Percentiles rank a stretch among this genome's conserved stretches.
phyloP scores from a whole-genome alignment of 2,797 vertebrate genomes.

The Sternarchorhynchus goeldii region DNA sequence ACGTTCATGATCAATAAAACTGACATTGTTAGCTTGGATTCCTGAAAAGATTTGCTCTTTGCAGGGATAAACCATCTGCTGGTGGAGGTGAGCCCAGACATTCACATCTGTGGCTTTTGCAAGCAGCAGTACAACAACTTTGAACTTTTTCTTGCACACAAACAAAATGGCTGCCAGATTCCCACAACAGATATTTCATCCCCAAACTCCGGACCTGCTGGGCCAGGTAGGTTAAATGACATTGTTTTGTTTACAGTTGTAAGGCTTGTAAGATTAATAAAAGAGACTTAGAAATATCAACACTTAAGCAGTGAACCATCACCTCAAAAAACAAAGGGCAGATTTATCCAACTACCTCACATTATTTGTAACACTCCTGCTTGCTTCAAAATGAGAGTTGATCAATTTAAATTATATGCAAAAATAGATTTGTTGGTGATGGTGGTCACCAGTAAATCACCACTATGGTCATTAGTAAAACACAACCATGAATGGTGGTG shows the following conservation, averaged over 20 bases:
- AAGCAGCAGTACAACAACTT: conserved; percentile 95
- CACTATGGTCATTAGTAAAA: too few relatives aligned
- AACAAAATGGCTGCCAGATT: conserved; percentile 89
- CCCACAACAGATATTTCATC: conserved; percentile 66
- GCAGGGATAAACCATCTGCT: conserved; percentile 80
- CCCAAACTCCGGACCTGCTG: conserved; percentile 76
- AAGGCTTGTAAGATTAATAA: background rate
- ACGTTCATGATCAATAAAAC: background rate
- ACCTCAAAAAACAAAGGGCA: too few relatives aligned
- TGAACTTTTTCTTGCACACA: conserved; percentile 91
- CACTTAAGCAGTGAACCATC: background rate
- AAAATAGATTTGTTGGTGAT: too few relatives aligned
- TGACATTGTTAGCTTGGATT: background rate
- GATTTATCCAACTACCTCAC: too few relatives aligned
- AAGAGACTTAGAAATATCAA: background rate
- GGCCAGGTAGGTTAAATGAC: conserved; percentile 80
- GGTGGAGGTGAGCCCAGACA: conserved; percentile 91
- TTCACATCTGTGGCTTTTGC: conserved; percentile 97
- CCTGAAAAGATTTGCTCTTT: conserved; percentile 50
- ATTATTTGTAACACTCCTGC: too few relatives aligned
- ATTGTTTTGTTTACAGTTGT: background rate
- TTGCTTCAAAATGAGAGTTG: too few relatives aligned
- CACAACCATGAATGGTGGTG: too few relatives aligned
- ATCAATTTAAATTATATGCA: too few relatives aligned
- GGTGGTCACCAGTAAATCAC: too few relatives aligned